Conservation (phyloP, 2,797 vertebrate species). For the Pangasius sanitwongsei region DNA sequence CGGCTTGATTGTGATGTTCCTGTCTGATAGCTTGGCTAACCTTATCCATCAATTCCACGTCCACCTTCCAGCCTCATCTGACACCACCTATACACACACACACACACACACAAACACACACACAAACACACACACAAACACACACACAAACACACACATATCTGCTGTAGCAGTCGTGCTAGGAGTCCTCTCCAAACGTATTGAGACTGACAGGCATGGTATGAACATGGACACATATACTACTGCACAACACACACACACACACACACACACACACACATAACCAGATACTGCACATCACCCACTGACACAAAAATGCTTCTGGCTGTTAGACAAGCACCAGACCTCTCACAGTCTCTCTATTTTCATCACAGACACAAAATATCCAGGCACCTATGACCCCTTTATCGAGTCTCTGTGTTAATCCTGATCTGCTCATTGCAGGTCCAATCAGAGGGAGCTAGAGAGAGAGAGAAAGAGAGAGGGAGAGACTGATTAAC, state of each 20-base stretch:
- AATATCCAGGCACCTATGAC: conserved; percentile 79
- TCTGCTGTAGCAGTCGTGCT: conserved; percentile 37
- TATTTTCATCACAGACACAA: conserved; percentile 44
- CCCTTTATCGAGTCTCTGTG: conserved; percentile 80
- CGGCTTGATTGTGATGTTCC: conserved; percentile 86
- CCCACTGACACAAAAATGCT: conserved; percentile 53
- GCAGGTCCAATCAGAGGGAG: conserved; percentile 71
- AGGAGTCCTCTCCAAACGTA: conserved; percentile 64
- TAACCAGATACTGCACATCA: conserved; percentile 58
- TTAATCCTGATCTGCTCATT: conserved; percentile 80
- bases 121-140: conserved; percentile 34
- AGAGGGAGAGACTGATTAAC: conserved; percentile 25
- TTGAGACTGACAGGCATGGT: conserved; percentile 60
- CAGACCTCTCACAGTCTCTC: conserved; percentile 35
- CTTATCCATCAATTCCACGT: conserved; percentile 86
- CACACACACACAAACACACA: conserved; percentile 38
- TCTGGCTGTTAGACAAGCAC: conserved; percentile 46
- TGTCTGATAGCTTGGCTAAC: conserved; percentile 83
- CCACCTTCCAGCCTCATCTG: conserved; percentile 74
- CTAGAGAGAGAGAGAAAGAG: neutral
- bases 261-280: conserved; percentile 9
- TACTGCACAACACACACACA: conserved; percentile 42
- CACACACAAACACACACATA: conserved; percentile 33
- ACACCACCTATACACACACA: conserved; percentile 31
- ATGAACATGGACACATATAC: conserved; percentile 52